A percentile compares a stretch with the other conserved stretches of the same genome.
phyloP scores from a whole-genome alignment of 2,888 invertebrate species.

The Pteria penguin region DNA sequence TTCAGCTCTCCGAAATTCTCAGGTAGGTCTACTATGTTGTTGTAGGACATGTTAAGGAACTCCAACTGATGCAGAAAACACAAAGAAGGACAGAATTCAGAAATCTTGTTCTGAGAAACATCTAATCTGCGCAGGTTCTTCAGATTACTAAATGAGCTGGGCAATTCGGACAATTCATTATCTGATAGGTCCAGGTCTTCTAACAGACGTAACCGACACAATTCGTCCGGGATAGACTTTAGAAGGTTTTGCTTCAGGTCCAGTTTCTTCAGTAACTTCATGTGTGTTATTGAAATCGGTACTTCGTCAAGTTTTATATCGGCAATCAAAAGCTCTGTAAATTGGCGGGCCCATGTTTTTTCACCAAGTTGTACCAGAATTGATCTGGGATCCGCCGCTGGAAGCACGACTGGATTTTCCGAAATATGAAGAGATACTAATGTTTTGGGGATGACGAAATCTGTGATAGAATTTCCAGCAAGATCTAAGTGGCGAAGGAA shows the following conservation, averaged over 20 bases:
- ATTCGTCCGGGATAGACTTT: slow-evolving; percentile 63
- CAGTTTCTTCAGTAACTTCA: slow-evolving; percentile 66
- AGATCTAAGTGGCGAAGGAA: slow-evolving; percentile 70
- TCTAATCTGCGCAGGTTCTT: slow-evolving; percentile 84
- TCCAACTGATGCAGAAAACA: slow-evolving; percentile 65
- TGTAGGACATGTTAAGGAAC: slow-evolving; percentile 72
- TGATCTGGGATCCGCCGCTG: slow-evolving; percentile 62
- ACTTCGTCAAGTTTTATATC: slow-evolving; percentile 69
- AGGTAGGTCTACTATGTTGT: slow-evolving; percentile 72
- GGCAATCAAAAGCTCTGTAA: slow-evolving; percentile 69
- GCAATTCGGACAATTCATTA: slow-evolving; percentile 61
- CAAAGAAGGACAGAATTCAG: slow-evolving; percentile 81
- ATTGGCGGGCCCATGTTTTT: slow-evolving; percentile 62
- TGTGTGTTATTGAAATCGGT: slow-evolving; percentile 63
- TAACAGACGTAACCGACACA: slow-evolving; percentile 68
- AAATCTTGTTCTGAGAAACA: slow-evolving; percentile 80
- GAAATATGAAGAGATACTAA: slow-evolving; percentile 64
- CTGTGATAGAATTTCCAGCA: slow-evolving; percentile 68
- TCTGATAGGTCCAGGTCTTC: slow-evolving; percentile 68
- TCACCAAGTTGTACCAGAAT: slow-evolving; percentile 66
- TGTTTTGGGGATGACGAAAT: slow-evolving; percentile 69
- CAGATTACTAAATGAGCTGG: slow-evolving; percentile 58
- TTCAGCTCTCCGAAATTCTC: slow-evolving; percentile 74
- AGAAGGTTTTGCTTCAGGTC: slow-evolving; percentile 70
- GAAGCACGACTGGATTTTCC: slow-evolving; percentile 69